Base-by-base conservation (phyloP, 2,113 vertebrate species). In the Trichechus manatus region DNA sequence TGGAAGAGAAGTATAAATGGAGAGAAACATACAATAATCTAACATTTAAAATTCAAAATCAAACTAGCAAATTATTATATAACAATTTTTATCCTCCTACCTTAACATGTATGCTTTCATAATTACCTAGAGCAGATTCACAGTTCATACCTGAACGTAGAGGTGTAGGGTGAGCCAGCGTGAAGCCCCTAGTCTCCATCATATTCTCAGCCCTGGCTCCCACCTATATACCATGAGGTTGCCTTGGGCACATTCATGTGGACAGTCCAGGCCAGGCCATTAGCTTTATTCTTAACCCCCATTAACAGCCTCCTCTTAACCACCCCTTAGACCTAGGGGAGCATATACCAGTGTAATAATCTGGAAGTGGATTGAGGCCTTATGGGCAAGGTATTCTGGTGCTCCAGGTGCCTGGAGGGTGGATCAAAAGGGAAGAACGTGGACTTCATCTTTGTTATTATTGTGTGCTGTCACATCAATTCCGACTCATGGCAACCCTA, bases 231-330 rank as follows among this genome's bases (percentile, higher is more conserved):
- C 47, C 47, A 47, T 7, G 53, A 42, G 14, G 5, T 59, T 50
- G 2, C 4, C 5, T 50, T 47, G 14, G 64, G 53, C n/a, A 72
- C 31, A 72, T 8, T 20, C 6, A 3, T 8, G 0, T 33, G 9
- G 74, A 36, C 6, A 1, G 1, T 19, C 1, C 31, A n/a, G 17
- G 6, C 15, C 8, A 22, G 10, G 13, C 8, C 1, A 31, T 53
- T 42, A 74, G 33, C 22, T 27, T 56, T 87, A 19, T 82, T 9
- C n/a, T 82, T 68, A 39, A 7, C 25, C 15, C 11, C 9, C 22
- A 13, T 3, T 59, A 0, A 53, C 10, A 68, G 22, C 36, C 61
- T 79, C 22, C 39, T 9, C 22, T 42, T 4, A 68, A 9, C 20
- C 0, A 19, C 33, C 11, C 25, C 17, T 3, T 50, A 10, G 23